Percentiles rank a stretch among this genome's conserved stretches.
Conservation (phyloP, 2,888 invertebrate species). For the Taphrorychus bicolor region DNA sequence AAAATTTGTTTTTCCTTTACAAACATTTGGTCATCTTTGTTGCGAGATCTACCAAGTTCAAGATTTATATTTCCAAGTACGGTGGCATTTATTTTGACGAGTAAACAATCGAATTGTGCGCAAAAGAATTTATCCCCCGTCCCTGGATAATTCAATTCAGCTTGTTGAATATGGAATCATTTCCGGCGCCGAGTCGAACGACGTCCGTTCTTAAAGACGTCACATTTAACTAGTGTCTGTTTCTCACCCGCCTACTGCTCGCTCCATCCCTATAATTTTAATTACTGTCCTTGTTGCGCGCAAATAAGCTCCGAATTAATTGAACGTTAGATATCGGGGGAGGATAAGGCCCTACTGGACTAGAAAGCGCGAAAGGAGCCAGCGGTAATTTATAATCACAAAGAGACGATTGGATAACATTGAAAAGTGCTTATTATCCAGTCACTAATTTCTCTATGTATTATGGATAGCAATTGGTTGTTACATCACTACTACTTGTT, state of each 20-base stretch:
- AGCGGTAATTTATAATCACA: background rate
- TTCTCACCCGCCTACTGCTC: constrained; percentile 20
- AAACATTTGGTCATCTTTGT: too few relatives aligned
- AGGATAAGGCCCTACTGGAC: background rate
- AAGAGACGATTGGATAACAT: background rate
- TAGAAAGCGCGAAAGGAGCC: background rate
- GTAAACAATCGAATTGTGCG: too few relatives aligned
- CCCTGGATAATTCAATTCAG: constrained; percentile 8
- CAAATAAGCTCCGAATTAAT: constrained; percentile 21
- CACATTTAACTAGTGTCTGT: constrained; percentile 29
- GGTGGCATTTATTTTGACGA: too few relatives aligned
- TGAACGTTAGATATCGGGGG: constrained; percentile 8
- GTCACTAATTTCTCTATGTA: too few relatives aligned
- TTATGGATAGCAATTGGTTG: too few relatives aligned
- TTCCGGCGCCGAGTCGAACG: constrained; percentile 23
- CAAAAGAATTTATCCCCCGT: background rate
- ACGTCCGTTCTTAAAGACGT: constrained; percentile 30
- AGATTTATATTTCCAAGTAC: too few relatives aligned
- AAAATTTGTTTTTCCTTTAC: too few relatives aligned
- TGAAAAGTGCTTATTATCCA: too few relatives aligned
- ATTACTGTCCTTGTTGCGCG: constrained; percentile 28
- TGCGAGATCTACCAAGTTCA: too few relatives aligned
- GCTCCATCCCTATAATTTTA: constrained; percentile 30
- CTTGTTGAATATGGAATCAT: constrained; percentile 27
- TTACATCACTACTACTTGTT: too few relatives aligned